Conservation (phyloP, 2,113 vertebrate genomes). For the Catharus bicknelli region DNA sequence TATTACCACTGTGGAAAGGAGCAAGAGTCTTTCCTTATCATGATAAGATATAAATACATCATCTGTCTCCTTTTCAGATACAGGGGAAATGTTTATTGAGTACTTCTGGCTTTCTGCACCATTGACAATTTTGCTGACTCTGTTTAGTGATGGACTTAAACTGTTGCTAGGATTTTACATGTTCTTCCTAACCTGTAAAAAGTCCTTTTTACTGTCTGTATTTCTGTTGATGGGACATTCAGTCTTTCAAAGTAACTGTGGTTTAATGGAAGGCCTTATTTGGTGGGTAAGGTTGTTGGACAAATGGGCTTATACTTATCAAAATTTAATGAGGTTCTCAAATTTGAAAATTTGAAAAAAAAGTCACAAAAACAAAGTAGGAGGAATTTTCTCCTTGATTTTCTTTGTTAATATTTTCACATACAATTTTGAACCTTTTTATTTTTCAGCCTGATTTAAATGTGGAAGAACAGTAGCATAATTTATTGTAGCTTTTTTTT, state of each 20-base stretch:
- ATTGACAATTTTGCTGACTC: not conserved
- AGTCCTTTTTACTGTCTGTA: not conserved
- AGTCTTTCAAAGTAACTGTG: not conserved
- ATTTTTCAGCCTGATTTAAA: not conserved
- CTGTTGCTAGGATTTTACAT: constrained; percentile 47
- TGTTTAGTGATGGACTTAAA: not conserved
- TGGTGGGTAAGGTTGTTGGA: not conserved
- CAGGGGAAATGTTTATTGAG: constrained; percentile 40
- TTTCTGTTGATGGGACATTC: not conserved
- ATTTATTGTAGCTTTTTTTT: not conserved
- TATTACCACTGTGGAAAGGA: not conserved
- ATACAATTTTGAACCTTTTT: not conserved
- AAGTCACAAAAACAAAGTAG: not conserved
- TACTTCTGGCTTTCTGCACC: constrained; percentile 42
- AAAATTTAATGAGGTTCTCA: not conserved
- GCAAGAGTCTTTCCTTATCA: constrained; percentile 26
- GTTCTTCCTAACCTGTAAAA: not conserved
- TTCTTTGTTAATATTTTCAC: not conserved
- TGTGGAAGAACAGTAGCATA: not conserved
- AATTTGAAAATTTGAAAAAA: not conserved
- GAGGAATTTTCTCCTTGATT: not conserved
- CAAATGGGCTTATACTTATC: not conserved
- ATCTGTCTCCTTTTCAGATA: constrained; percentile 32
- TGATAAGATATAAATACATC: constrained; percentile 7
- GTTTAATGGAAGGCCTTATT: not conserved